phyloP scores from a whole-genome alignment of 2,888 invertebrate genomes.

The Limnephilus rhombicus region DNA sequence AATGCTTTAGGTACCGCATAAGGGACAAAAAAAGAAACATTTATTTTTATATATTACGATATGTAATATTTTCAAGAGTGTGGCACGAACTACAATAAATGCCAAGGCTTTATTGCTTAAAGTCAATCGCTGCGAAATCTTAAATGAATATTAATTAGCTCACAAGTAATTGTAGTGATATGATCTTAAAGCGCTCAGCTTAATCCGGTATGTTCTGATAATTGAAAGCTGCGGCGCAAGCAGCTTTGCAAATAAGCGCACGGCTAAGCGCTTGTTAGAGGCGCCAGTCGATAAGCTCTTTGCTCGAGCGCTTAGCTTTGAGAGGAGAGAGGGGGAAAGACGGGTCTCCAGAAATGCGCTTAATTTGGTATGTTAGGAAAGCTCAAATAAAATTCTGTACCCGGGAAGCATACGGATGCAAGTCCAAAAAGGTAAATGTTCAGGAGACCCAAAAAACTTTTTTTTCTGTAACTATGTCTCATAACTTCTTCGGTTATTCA shows the following conservation, averaged over 20 bases:
- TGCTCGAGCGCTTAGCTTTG: not conserved
- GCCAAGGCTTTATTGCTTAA: not conserved
- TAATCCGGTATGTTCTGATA: conserved; percentile 42
- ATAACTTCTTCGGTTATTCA: too few relatives aligned
- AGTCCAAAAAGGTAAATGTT: too few relatives aligned
- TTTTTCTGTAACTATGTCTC: too few relatives aligned
- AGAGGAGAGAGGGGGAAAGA: not conserved
- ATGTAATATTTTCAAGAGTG: not conserved
- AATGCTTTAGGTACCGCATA: too few relatives aligned
- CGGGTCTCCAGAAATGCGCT: not conserved
- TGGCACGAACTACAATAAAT: not conserved
- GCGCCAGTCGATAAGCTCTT: conserved; percentile 53
- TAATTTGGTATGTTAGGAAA: not conserved
- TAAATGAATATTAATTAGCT: not conserved
- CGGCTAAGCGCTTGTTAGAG: conserved; percentile 63
- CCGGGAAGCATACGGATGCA: too few relatives aligned
- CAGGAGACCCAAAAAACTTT: too few relatives aligned
- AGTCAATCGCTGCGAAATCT: not conserved
- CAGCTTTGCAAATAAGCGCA: conserved; percentile 49
- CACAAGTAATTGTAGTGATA: not conserved
- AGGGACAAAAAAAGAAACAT: too few relatives aligned
- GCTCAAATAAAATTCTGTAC: not conserved
- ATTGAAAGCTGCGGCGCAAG: conserved; percentile 59
- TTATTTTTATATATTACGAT: too few relatives aligned
- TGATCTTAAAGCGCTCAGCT: not conserved